Base-by-base conservation (phyloP, 2,113 vertebrate genomes). In the Erythrolamprus reginae region DNA sequence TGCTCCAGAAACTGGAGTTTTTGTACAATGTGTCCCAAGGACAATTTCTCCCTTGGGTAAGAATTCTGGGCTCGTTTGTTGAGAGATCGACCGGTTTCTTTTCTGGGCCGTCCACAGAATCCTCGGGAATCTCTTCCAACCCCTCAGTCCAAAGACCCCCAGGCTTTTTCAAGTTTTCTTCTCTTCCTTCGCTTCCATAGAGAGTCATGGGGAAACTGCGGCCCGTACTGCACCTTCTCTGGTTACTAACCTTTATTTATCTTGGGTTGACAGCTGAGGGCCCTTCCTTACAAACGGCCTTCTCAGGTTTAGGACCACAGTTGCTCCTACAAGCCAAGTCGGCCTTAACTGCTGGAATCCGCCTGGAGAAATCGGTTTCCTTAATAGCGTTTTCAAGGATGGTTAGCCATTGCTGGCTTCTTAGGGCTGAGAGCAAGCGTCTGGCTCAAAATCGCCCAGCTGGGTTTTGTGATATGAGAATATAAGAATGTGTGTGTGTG, bases 201-300 rank as follows among this genome's bases (percentile, higher is more conserved):
- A 33, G 28, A 38, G 65, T 38, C 65, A 33, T 15, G 38, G 65
- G n/a, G 65, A 77, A 38, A 77, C 5, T 3, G n/a, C 1, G 50
- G 21, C 10, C n/a, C n/a, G n/a, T n/a, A n/a, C 47, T 48, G 53
- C n/a, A 0, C 0, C 58, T 24, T 90, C 84, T 86, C 89, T 23
- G 8, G 48, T 90, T 90, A 52, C 84, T n/a, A 70, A 53, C 56
- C 84, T 90, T 90, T 86, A 86, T 90, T 90, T 90, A 52, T 90
- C 56, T 33, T 17, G 13, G 23, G 12, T 48, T 38, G 83, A 42
- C 52, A 82, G 84, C 90, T 56, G 90, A 33, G 26, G 15, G 65
- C 61, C 13, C 3, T 56, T 87, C 38, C 33, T 82, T 86, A 33
- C 10, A 19, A 52, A 19, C 24, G n/a, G 65, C 26, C 86, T 24